These are phyloP conservation scores for Synergus gifuensis DNA, from an alignment of 2,888 invertebrate genomes.

Conservation along the genomic window DNA sequence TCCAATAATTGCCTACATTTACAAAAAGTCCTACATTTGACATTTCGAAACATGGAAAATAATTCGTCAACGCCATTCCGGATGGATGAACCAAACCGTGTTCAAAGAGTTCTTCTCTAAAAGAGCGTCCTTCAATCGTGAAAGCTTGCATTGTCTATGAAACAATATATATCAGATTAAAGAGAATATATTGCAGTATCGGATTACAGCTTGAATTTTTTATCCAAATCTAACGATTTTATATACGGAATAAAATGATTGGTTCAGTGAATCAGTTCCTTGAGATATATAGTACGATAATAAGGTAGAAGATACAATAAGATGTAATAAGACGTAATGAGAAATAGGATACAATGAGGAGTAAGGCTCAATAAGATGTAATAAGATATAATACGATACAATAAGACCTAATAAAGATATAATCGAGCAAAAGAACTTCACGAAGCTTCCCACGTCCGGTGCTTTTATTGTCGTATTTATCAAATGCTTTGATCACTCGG, in stretches of 20 bases:
- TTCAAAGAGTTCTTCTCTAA: conserved; percentile 1
- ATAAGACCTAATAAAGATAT: conserved; percentile 28
- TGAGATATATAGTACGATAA: neutral
- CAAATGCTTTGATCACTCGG: conserved; percentile 28
- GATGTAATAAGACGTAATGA: conserved; percentile 16
- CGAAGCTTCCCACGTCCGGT: conserved; percentile 15
- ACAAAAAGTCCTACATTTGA: neutral
- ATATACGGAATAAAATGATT: conserved; percentile 14
- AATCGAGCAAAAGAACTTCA: conserved; percentile 21
- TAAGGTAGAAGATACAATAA: neutral
- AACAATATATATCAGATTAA: conserved; percentile 3
- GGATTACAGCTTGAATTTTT: neutral
- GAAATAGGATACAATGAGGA: neutral
- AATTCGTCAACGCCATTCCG: neutral
- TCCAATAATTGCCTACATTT: neutral
- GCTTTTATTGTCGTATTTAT: conserved; percentile 35
- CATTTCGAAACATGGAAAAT: conserved; percentile 1
- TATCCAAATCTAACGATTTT: neutral
- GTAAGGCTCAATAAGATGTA: neutral
- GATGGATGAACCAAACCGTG: neutral
- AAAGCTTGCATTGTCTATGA: conserved; percentile 3
- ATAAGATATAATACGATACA: conserved; percentile 18
- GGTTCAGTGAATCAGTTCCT: neutral
- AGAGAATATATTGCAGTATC: conserved; percentile 19
- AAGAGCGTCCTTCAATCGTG: conserved; percentile 20